These are phyloP conservation scores for Caenorhabditis remanei DNA, from an alignment of 1,140 invertebrate genomes.

Conservation along the genomic window DNA sequence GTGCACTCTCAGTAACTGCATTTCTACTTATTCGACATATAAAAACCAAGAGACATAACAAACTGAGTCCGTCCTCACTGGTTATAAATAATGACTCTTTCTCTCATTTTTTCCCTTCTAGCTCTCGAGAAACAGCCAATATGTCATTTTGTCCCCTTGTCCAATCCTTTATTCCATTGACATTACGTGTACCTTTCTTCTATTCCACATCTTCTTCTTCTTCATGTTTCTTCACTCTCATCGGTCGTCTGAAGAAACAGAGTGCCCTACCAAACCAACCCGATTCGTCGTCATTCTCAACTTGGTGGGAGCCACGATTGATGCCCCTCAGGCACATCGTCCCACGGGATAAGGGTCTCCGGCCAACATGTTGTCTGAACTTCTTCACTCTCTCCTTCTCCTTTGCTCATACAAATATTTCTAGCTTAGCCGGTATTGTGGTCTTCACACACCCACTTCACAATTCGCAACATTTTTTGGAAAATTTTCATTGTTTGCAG, in stretches of 20 bases:
- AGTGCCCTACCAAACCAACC: background rate
- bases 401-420: background rate
- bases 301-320: slow-evolving; percentile 30
- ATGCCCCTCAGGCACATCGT: slow-evolving; percentile 52
- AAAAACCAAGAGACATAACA: background rate
- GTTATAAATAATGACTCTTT: slow-evolving; percentile 55
- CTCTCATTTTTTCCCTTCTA: slow-evolving; percentile 16
- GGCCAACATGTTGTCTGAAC: slow-evolving; percentile 52
- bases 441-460: slow-evolving; percentile 3
- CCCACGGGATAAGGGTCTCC: slow-evolving; percentile 54
- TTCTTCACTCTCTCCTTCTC: slow-evolving; percentile 9
- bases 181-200: slow-evolving; percentile 48
- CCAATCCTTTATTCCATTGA: slow-evolving; percentile 56
- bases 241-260: background rate
- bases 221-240: background rate
- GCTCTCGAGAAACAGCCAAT: slow-evolving; percentile 44
- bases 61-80: slow-evolving; percentile 26
- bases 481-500: background rate
- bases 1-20: background rate
- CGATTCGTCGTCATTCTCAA: slow-evolving; percentile 35
- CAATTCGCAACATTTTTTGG: background rate
- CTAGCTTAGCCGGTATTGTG: slow-evolving; percentile 33
- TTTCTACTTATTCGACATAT: background rate
- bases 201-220: background rate
- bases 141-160: slow-evolving; percentile 52